Conservation (phyloP, 2,888 invertebrate species). For the Homarus gammarus region DNA sequence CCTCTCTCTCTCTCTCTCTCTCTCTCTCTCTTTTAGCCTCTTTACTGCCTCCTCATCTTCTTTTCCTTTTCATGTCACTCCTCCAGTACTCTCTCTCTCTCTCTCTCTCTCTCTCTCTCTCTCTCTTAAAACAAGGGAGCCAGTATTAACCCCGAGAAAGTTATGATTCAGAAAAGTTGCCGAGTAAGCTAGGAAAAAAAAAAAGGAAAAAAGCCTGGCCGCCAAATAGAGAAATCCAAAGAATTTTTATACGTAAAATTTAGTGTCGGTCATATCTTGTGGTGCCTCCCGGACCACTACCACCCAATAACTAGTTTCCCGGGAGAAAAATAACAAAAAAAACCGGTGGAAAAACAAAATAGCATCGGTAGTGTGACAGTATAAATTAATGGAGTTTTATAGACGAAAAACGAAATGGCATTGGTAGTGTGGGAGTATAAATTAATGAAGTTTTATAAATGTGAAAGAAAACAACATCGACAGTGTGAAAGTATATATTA, state of each 20-base stretch:
- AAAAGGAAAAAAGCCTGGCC: not conserved
- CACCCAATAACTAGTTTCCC: not conserved
- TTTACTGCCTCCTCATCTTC: not conserved
- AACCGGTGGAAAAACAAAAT: too few species aligned
- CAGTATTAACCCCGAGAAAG: conserved; percentile 4
- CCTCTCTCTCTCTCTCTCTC: conserved; percentile 37
- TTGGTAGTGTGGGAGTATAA: too few species aligned
- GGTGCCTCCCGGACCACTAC: not conserved
- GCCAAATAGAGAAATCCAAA: not conserved
- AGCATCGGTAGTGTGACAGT: too few species aligned
- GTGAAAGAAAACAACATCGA: too few species aligned
- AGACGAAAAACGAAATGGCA: too few species aligned
- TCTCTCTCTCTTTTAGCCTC: conserved; percentile 33
- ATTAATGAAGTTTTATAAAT: too few species aligned
- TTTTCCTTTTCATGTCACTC: not conserved
- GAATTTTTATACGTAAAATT: conserved; percentile 13
- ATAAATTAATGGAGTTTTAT: too few species aligned
- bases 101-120: not conserved
- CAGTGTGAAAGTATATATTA: too few species aligned
- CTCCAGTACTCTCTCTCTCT: too few species aligned
- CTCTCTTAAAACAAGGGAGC: not conserved
- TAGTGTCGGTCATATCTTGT: not conserved
- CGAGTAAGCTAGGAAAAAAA: not conserved
- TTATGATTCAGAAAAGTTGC: conserved; percentile 17
- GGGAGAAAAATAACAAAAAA: too few species aligned